These are phyloP conservation scores for Drosophila teissieri DNA, from an alignment of 1,140 invertebrate species.

Conservation along the genomic window DNA sequence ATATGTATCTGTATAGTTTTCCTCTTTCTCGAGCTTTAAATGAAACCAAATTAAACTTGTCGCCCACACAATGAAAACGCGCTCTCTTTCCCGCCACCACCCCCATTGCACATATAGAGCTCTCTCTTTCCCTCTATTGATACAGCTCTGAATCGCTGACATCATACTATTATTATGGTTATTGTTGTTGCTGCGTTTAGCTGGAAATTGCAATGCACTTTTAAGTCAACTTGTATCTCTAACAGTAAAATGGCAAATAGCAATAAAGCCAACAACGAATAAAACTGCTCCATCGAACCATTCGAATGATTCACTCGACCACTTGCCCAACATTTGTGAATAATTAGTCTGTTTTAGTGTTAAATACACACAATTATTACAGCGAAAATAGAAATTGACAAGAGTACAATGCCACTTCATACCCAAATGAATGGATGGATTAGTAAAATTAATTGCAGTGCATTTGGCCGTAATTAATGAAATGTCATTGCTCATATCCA, in stretches of 20 bases:
- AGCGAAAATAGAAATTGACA: no score
- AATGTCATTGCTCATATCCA: slow-evolving; percentile 54
- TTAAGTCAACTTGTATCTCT: slow-evolving; percentile 64
- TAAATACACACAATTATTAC: neutral
- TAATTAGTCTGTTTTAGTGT: neutral
- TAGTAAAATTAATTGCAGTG: no score
- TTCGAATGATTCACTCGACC: slow-evolving; percentile 30
- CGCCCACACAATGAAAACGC: slow-evolving; percentile 58
- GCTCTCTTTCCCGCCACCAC: slow-evolving; percentile 1
- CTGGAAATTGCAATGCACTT: slow-evolving; percentile 69
- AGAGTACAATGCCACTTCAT: no score
- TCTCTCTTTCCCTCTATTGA: slow-evolving; percentile 25
- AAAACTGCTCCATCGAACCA: slow-evolving; percentile 34
- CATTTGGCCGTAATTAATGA: slow-evolving; percentile 52
- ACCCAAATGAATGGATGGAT: no score
- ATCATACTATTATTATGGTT: slow-evolving; percentile 61
- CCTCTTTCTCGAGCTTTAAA: slow-evolving; percentile 23
- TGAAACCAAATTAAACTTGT: slow-evolving; percentile 73
- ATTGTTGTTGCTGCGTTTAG: slow-evolving; percentile 51
- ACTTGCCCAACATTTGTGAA: slow-evolving; percentile 3
- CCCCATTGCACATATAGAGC: neutral
- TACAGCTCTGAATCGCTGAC: slow-evolving; percentile 55
- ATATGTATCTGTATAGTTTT: neutral
- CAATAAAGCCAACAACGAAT: slow-evolving; percentile 20
- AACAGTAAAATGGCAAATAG: slow-evolving; percentile 54